These are phyloP conservation scores for Timema cristinae DNA, from an alignment of 2,888 invertebrate species.

Conservation along the genomic window DNA sequence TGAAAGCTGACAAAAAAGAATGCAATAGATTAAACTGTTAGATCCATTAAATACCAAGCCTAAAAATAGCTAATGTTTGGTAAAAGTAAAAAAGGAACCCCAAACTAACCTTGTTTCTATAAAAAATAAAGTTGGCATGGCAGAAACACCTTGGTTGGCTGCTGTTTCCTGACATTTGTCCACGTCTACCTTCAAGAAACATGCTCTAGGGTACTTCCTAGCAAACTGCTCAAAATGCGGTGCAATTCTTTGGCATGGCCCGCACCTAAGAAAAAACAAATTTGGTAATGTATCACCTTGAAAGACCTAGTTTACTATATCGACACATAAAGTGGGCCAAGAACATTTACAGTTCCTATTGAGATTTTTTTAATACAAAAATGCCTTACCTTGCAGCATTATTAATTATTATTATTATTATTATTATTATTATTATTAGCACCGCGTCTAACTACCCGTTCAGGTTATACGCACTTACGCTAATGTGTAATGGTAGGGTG, in stretches of 20 bases:
- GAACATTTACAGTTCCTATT: no score
- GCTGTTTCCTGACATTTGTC: slow-evolving; percentile 90
- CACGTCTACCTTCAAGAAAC: slow-evolving; percentile 93
- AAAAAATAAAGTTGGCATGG: slow-evolving; percentile 98
- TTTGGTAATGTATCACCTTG: slow-evolving; percentile 9
- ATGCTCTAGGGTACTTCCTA: slow-evolving; percentile 78
- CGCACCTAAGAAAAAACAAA: slow-evolving; percentile 67
- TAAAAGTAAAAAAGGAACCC: slow-evolving; percentile 18
- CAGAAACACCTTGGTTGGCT: slow-evolving; percentile 79
- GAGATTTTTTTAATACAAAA: no score
- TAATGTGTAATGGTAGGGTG: no score
- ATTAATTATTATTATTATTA: no score
- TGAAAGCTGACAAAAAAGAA: neutral
- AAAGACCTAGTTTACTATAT: slow-evolving; percentile 15
- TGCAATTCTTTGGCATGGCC: slow-evolving; percentile 91
- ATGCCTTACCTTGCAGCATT: no score
- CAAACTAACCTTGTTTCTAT: slow-evolving; percentile 66
- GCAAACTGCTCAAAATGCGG: slow-evolving; percentile 89
- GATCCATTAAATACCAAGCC: no score
- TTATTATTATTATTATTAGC: no score
- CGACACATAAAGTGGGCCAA: no score
- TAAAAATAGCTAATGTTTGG: neutral
- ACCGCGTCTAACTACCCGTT: no score
- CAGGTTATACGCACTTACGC: no score
- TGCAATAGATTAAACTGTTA: neutral